Evolutionary conservation across 2,113 vertebrate genomes (phyloP).

Genomic region (Bagarius yarrelli): DNA sequence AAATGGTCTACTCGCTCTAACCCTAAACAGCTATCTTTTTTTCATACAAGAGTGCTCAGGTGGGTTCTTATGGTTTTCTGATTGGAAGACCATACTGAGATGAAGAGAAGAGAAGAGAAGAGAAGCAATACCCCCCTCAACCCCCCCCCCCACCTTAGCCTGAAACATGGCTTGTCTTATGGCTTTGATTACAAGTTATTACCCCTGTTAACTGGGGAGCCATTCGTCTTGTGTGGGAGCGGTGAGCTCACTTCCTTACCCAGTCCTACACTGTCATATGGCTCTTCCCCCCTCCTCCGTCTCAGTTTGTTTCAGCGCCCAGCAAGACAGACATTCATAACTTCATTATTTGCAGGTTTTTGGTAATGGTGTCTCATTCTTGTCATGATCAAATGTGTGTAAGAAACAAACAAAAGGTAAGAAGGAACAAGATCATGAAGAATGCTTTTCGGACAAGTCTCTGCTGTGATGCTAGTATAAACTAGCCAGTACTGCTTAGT

Average conservation of each 20-base stretch:
- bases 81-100: not conserved
- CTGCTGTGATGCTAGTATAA: not conserved
- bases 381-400: not conserved
- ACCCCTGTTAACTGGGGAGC: conserved; percentile 52
- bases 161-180: conserved; percentile 49
- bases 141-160: conserved; percentile 14
- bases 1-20: not conserved
- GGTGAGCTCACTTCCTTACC: conserved; percentile 60
- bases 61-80: not conserved
- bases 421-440: not conserved
- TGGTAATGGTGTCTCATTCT: conserved; percentile 11
- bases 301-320: conserved; percentile 42
- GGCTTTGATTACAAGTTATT: conserved; percentile 67
- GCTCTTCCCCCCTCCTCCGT: conserved; percentile 1
- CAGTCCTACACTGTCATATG: conserved; percentile 54
- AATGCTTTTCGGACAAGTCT: not conserved
- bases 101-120: conserved; percentile 27
- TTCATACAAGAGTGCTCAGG: not conserved
- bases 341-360: conserved; percentile 25
- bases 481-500: not conserved
- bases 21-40: not conserved
- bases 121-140: conserved; percentile 19
- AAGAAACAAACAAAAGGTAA: not conserved
- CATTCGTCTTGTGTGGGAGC: conserved; percentile 59
- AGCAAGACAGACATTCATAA: conserved; percentile 35